Conservation (phyloP, 2,797 vertebrate species). For the Chrysocyon brachyurus region DNA sequence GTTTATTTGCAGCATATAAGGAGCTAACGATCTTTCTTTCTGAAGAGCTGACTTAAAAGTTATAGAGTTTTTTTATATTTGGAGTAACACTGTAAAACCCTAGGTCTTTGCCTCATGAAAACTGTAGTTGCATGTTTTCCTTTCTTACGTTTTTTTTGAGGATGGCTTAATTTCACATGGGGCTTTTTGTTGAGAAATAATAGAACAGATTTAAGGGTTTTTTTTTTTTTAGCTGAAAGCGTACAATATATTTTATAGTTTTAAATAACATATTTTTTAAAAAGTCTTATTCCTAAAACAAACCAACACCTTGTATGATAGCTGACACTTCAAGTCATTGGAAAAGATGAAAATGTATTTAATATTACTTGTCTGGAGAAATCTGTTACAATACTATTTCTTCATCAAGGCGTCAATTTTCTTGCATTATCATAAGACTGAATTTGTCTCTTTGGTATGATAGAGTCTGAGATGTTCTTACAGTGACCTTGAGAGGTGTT, state of each 20-base stretch:
- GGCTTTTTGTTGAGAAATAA: conserved; percentile 54
- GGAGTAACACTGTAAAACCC: conserved; percentile 53
- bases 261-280: not conserved
- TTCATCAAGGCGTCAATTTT: conserved; percentile 50
- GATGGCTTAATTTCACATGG: conserved; percentile 63
- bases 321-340: conserved; percentile 35
- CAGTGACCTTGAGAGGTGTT: conserved; percentile 58
- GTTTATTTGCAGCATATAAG: conserved; percentile 45
- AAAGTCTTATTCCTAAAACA: conserved; percentile 46
- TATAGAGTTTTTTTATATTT: conserved; percentile 58
- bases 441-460: conserved; percentile 20
- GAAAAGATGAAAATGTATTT: conserved; percentile 37
- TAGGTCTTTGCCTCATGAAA: conserved; percentile 43
- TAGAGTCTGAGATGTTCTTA: conserved; percentile 23
- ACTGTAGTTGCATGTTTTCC: conserved; percentile 9
- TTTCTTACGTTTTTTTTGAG: conserved; percentile 57
- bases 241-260: not conserved
- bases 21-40: conserved; percentile 45
- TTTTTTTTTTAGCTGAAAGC: conserved; percentile 52
- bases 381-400: not conserved
- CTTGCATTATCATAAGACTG: conserved; percentile 43
- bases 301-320: conserved; percentile 41
- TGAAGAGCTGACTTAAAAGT: conserved; percentile 53
- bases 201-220: not conserved
- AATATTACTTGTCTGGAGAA: conserved; percentile 26